These are phyloP conservation scores for Axea sp. DNA, from an alignment of 2,888 invertebrate species.

Conservation along the genomic window DNA sequence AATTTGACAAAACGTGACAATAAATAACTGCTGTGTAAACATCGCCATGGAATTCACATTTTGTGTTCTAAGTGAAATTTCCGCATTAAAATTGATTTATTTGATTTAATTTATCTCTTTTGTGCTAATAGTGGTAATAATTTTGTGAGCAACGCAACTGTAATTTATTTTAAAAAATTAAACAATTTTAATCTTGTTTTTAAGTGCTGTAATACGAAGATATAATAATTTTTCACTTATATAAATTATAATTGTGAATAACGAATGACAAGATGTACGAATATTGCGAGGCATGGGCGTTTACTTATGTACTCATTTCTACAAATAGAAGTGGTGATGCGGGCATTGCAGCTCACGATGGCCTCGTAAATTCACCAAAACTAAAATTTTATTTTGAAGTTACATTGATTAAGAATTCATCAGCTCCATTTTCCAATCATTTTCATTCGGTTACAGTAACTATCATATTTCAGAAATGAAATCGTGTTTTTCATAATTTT, in stretches of 20 bases:
- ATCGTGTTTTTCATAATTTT: no score
- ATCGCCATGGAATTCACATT: slow-evolving; percentile 13
- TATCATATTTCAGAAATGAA: no score
- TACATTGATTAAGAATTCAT: not conserved
- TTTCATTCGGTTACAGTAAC: no score
- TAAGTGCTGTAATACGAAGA: not conserved
- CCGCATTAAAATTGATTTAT: slow-evolving; percentile 10
- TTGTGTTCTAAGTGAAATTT: slow-evolving; percentile 3
- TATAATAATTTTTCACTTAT: slow-evolving; percentile 58
- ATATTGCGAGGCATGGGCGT: slow-evolving; percentile 71
- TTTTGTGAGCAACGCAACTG: not conserved
- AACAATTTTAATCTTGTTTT: no score
- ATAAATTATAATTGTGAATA: slow-evolving; percentile 64
- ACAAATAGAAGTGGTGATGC: slow-evolving; percentile 77
- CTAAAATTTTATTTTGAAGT: slow-evolving; percentile 31
- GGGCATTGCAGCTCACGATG: slow-evolving; percentile 65
- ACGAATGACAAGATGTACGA: slow-evolving; percentile 65
- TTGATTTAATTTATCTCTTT: not conserved
- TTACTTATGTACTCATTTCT: slow-evolving; percentile 76
- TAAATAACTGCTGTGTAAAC: slow-evolving; percentile 41
- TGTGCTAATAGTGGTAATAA: no score
- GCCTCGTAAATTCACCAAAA: slow-evolving; percentile 60
- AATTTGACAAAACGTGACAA: slow-evolving; percentile 31
- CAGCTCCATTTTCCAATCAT: no score
- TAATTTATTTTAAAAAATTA: not conserved